A percentile compares a stretch with the other conserved stretches of the same genome.
Evolutionary conservation across 2,797 vertebrate species (phyloP).

Genomic region (Lacerta agilis): DNA sequence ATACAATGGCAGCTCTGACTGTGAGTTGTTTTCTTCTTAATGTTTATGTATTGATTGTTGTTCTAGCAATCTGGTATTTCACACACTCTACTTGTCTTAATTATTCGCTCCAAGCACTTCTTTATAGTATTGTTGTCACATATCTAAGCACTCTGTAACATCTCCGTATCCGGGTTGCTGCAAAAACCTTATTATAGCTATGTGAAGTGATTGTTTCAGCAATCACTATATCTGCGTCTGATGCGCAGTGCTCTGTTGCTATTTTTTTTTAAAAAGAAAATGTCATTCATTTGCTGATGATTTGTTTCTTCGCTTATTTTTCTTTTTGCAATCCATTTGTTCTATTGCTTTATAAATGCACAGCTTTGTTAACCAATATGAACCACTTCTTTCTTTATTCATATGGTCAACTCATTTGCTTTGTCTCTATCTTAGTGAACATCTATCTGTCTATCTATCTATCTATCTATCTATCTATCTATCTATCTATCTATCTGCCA

Average conservation of each 20-base stretch:
- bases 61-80: neutral
- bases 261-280: neutral
- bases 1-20: neutral
- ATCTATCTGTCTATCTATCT: neutral
- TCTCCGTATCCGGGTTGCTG: neutral
- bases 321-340: neutral
- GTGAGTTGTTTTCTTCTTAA: neutral
- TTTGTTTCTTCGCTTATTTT: neutral
- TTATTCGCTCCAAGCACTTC: neutral
- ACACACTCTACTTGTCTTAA: neutral
- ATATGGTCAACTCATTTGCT: neutral
- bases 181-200: neutral
- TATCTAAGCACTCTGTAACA: neutral
- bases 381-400: neutral
- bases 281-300: neutral
- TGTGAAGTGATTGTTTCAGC: neutral
- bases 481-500: too few relatives aligned
- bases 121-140: neutral
- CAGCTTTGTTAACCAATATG: too few relatives aligned
- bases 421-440: neutral
- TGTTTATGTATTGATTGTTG: neutral
- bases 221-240: neutral
- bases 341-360: neutral
- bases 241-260: neutral
- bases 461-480: neutral